Base-by-base conservation (phyloP, 2,113 vertebrate genomes). In the Setophaga petechia region DNA sequence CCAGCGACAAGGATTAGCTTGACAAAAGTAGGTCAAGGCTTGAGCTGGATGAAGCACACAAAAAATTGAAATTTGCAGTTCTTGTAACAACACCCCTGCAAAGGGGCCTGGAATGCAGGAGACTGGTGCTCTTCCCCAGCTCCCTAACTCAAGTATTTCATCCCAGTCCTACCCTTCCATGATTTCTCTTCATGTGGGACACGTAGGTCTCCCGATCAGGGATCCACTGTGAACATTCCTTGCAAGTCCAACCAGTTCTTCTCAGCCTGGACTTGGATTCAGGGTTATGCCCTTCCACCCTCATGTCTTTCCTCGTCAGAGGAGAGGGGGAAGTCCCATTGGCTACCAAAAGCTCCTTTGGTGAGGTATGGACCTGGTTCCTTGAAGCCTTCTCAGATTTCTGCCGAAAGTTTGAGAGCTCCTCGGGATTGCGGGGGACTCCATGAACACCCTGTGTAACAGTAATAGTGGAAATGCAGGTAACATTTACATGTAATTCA, bases 141-240 rank as follows among this genome's bases (percentile, higher is more conserved):
- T 74, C 6, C 2, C 18, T 24, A 92, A 46, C 11, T 67, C 22
- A 87, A 82, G 17, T 9, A 25, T 73, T 87, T 37, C 20, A 58
- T 9, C 33, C 17, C 31, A 87, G 28, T 52, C 55, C 97, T 93
- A 99, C 99, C 98, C 98, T 99, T 55, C 98, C 98, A 3, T 99
- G 99, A 89, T 90, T 98, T 96, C 97, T 98, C 95, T 99, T 99
- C 98, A 99, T 98, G 87, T 99, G 99, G 73, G 98, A 98, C 83
- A 99, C 97, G 0, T 98, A 99, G n/a, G 98, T 97, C 66, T 99
- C 99, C 74, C 99, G 96, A 62, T 99, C 99, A 0, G 98, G 97
- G n/a, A 99, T 96, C 98, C 98, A 98, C 94, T 99, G 98, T 12
- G 98, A 98, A 97, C 99, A 99, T 39, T 99, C 98, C 63, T 97